These are phyloP conservation scores for Drosophila obscura DNA, from an alignment of 1,140 invertebrate species.

Conservation along the genomic window DNA sequence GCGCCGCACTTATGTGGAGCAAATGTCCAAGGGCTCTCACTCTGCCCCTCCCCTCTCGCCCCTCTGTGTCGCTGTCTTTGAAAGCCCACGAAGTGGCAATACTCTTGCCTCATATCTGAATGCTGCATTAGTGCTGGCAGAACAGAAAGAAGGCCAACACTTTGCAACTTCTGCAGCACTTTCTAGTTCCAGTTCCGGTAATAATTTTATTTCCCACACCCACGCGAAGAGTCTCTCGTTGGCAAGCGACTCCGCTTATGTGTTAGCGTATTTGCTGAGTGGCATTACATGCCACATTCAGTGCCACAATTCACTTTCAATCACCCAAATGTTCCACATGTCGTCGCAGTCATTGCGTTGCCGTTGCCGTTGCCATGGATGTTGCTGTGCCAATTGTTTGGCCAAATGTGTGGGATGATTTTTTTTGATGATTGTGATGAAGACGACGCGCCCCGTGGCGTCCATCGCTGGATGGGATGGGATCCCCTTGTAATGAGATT, in stretches of 20 bases:
- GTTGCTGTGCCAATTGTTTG: too few relatives aligned
- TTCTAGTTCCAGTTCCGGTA: too few relatives aligned
- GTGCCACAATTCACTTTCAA: conserved; percentile 73
- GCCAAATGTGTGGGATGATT: too few relatives aligned
- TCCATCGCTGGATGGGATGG: conserved; percentile 6
- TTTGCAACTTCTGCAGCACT: too few relatives aligned
- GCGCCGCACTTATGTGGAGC: conserved; percentile 51
- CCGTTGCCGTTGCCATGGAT: not conserved
- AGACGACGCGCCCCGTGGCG: conserved; percentile 48
- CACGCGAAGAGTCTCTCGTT: too few relatives aligned
- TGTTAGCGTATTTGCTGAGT: conserved; percentile 9
- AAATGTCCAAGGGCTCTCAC: conserved; percentile 35
- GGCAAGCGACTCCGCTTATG: not conserved
- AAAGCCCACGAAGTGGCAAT: too few relatives aligned
- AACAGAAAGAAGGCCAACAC: not conserved
- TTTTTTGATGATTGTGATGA: conserved; percentile 14
- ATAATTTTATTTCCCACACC: too few relatives aligned
- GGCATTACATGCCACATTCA: conserved; percentile 26
- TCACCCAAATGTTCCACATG: conserved; percentile 42
- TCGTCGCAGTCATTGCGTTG: conserved; percentile 13
- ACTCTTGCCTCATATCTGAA: too few relatives aligned
- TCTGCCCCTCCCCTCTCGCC: too few relatives aligned
- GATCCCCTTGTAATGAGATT: conserved; percentile 50
- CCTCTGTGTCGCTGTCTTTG: too few relatives aligned
- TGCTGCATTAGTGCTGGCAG: too few relatives aligned